phyloP scores from a whole-genome alignment of 2,797 vertebrate species.

The Pangasius sanitwongsei region DNA sequence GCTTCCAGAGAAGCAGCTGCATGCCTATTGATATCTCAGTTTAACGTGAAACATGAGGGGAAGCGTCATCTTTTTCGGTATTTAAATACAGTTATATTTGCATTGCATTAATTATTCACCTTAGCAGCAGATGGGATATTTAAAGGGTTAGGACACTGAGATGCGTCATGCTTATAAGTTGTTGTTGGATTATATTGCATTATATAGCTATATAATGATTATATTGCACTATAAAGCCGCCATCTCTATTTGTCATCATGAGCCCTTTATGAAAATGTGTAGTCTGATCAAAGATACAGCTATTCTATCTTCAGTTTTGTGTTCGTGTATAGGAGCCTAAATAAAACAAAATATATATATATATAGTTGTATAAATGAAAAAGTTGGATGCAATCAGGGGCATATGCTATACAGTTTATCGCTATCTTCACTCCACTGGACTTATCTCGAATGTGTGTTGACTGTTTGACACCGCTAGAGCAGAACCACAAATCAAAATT shows the following conservation, averaged over 20 bases:
- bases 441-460: background rate
- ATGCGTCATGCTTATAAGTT: conserved; percentile 48
- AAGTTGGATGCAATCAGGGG: background rate
- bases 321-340: background rate
- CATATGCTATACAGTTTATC: background rate
- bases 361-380: background rate
- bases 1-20: conserved; percentile 44
- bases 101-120: conserved; percentile 56
- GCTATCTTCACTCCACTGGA: background rate
- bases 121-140: conserved; percentile 45
- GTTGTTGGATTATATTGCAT: background rate
- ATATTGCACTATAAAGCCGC: conserved; percentile 27
- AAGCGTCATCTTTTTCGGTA: conserved; percentile 44
- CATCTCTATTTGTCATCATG: conserved; percentile 29
- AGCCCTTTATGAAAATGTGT: conserved; percentile 9
- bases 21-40: conserved; percentile 48
- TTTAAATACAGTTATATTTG: conserved; percentile 58
- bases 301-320: background rate
- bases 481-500: conserved; percentile 31
- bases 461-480: background rate
- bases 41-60: conserved; percentile 21
- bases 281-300: conserved; percentile 2
- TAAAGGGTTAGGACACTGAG: conserved; percentile 31
- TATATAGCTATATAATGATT: conserved; percentile 13
- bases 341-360: background rate